These are phyloP conservation scores for Drosophila diplacantha DNA, from an alignment of 2,888 invertebrate genomes.

Conservation along the genomic window DNA sequence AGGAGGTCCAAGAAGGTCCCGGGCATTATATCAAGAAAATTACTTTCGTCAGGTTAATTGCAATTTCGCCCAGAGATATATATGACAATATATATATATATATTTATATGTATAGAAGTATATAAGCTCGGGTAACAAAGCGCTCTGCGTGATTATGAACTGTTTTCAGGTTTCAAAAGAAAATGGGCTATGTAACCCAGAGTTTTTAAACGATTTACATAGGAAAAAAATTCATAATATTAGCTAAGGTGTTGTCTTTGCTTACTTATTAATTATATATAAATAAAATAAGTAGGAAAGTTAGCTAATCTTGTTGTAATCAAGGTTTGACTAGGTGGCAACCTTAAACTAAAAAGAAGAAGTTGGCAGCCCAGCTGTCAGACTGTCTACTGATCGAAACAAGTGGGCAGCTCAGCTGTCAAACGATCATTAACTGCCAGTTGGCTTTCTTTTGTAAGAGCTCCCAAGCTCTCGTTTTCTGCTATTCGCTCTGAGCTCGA, in stretches of 20 bases:
- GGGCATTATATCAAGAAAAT: conserved; percentile 44
- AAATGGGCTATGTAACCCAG: conserved; percentile 15
- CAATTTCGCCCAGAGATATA: conserved; percentile 43
- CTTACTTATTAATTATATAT: not conserved
- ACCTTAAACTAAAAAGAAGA: not conserved
- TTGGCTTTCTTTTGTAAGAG: not conserved
- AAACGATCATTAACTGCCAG: not conserved
- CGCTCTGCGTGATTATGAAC: conserved; percentile 32
- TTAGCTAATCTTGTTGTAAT: too few relatives aligned
- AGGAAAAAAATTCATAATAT: not conserved
- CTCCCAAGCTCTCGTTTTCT: not conserved
- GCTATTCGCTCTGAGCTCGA: not conserved
- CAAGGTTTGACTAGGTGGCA: too few relatives aligned
- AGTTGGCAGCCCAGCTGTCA: not conserved
- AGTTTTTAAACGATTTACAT: conserved; percentile 1
- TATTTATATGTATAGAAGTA: conserved; percentile 1
- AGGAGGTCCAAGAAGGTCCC: conserved; percentile 1
- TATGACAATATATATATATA: not conserved
- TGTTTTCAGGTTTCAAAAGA: conserved; percentile 23
- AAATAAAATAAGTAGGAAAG: too few relatives aligned
- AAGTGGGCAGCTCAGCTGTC: not conserved
- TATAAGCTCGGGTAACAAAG: conserved; percentile 17
- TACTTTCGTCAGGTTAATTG: conserved; percentile 55
- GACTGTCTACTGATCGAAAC: not conserved
- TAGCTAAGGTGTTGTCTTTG: accelerated